phyloP scores from a whole-genome alignment of 1,140 invertebrate species.

The Listronotus oregonensis region DNA sequence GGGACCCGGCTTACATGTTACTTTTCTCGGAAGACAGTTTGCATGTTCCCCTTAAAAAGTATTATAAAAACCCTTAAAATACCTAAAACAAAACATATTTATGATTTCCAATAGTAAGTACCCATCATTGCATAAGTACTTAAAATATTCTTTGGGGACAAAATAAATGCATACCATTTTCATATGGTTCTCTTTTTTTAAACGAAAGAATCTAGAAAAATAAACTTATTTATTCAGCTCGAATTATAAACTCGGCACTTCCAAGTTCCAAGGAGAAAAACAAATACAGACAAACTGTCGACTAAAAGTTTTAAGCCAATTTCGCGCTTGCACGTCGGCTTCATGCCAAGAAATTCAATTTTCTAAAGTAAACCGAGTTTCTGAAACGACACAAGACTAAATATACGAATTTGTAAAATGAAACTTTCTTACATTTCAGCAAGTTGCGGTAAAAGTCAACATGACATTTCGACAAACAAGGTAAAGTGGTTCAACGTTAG shows the following conservation, averaged over 20 bases:
- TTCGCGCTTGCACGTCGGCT: constrained; percentile 25
- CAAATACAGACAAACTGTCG: constrained; percentile 32
- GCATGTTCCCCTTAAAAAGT: too few relatives aligned
- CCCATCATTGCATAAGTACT: too few relatives aligned
- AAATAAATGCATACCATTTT: too few relatives aligned
- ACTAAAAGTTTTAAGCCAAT: constrained; percentile 37
- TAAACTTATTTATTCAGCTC: not conserved
- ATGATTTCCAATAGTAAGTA: too few relatives aligned
- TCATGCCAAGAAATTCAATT: constrained; percentile 38
- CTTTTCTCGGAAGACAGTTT: too few relatives aligned
- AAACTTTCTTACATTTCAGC: constrained; percentile 30
- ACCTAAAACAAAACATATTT: too few relatives aligned
- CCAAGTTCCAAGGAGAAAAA: constrained; percentile 20
- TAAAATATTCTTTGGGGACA: too few relatives aligned
- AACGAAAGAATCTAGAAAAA: not conserved
- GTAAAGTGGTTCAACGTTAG: not conserved
- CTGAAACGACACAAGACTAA: constrained; percentile 32
- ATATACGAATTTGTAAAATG: constrained; percentile 35
- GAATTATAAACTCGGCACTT: constrained; percentile 3
- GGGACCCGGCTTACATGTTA: too few relatives aligned
- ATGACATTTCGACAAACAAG: constrained; percentile 12
- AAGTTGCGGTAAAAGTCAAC: constrained; percentile 26
- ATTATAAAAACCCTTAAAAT: too few relatives aligned
- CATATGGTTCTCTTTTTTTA: too few relatives aligned
- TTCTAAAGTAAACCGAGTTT: constrained; percentile 40